These are phyloP conservation scores for Notiomystis cincta DNA, from an alignment of 2,113 vertebrate species.

Conservation along the genomic window DNA sequence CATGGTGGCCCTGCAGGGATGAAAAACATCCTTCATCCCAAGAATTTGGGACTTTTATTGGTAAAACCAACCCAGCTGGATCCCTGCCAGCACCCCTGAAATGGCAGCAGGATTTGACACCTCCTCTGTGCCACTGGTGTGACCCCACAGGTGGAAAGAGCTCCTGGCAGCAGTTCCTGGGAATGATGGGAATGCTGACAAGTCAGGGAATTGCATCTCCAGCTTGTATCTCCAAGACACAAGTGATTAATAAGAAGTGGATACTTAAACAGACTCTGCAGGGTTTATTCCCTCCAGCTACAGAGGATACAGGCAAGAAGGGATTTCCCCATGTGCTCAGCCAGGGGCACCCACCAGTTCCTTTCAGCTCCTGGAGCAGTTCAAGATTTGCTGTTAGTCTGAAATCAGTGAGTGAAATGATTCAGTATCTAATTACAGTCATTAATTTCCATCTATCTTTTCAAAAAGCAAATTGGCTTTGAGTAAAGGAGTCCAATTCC, in stretches of 20 bases:
- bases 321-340: not conserved
- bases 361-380: not conserved
- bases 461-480: not conserved
- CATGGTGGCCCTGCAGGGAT: not conserved
- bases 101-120: not conserved
- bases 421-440: not conserved
- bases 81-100: not conserved
- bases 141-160: not conserved
- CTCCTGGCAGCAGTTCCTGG: not conserved
- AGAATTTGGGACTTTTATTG: not conserved
- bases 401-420: not conserved
- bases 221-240: not conserved
- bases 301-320: not conserved
- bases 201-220: not conserved
- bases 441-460: not conserved
- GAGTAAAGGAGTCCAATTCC: not conserved
- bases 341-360: not conserved
- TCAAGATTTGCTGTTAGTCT: not conserved
- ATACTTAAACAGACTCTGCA: no score
- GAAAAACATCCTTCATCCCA: not conserved
- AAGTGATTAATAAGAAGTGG: not conserved
- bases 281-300: not conserved
- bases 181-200: not conserved
- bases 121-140: not conserved
- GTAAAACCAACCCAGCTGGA: not conserved